phyloP scores from a whole-genome alignment of 2,888 invertebrate species.

The Mythimna lalbum region DNA sequence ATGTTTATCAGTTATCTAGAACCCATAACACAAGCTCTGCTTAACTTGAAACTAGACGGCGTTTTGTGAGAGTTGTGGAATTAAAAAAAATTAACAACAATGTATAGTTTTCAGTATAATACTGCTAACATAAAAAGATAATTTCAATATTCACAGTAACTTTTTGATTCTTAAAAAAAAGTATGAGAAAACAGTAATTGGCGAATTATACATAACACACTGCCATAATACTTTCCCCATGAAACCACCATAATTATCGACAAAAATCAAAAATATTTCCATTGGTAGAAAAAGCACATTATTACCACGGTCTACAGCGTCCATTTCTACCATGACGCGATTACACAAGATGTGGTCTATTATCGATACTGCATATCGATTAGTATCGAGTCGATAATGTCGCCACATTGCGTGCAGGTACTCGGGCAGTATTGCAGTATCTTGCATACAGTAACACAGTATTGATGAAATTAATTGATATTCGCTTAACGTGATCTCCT shows the following conservation, averaged over 20 bases:
- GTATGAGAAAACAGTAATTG: no score
- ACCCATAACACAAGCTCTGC: no score
- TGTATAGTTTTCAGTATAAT: no score
- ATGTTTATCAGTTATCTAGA: no score
- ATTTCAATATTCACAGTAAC: no score
- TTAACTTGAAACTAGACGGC: no score
- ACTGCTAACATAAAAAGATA: no score
- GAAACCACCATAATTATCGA: neutral
- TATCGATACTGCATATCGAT: slow-evolving; percentile 56
- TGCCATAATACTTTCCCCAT: neutral
- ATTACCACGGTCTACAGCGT: slow-evolving; percentile 2
- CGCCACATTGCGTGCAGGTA: slow-evolving; percentile 43
- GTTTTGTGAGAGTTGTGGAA: no score
- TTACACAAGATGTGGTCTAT: slow-evolving; percentile 47
- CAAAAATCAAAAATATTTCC: neutral
- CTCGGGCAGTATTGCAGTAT: slow-evolving; percentile 39
- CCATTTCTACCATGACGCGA: slow-evolving; percentile 27
- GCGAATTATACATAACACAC: slow-evolving; percentile 2
- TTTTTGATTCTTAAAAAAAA: no score
- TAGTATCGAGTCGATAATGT: slow-evolving; percentile 40
- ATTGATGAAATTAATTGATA: slow-evolving; percentile 51
- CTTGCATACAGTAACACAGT: slow-evolving; percentile 6
- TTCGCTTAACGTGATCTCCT: slow-evolving; percentile 32
- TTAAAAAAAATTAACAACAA: no score
- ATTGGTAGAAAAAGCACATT: slow-evolving; percentile 11